Base-by-base conservation (phyloP, 2,888 invertebrate species). In the Thysanoteuthis rhombus region DNA sequence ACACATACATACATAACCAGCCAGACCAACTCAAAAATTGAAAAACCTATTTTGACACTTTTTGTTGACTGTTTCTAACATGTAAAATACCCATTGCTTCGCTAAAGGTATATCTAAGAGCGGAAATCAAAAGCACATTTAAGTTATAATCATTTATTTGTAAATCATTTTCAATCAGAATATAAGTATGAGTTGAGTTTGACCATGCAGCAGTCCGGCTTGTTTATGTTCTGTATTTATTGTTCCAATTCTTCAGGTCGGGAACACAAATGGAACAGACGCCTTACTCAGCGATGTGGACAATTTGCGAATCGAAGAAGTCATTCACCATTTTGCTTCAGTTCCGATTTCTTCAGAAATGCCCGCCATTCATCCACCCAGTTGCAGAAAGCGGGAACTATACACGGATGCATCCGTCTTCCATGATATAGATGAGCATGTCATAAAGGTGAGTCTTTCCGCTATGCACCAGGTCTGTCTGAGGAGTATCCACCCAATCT, bases 351-450 rank as follows among this genome's bases (percentile, higher is more conserved):
- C 95, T 22, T 94, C 95, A 4, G 95, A 95, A 89, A 95, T 95
- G 38, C 96, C 96, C 5, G 93, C 95, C 28, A 96, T 96, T 8
- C 95, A 95, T 45, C 96, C 97, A 38, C 97, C 97, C 10, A 94
- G 95, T 32, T 96, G 96, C 93, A 94, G 96, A 45, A 97, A 97
- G 94, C 94, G 95, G n/a, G 96, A 97, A 45, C 95, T 97, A 39
- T 96, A 96, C 95, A 94, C 95, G 25, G 96, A 97, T 94, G 95
- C 95, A 12, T 94, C 95, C 42, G 96, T 97, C 92, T 97, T 97
- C 94, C 94, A 96, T 47, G 96, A 96, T 39, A 95, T 97, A 22
- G 97, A 97, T 94, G 96, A 97, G 90, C 96, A 96, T 93, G 97
- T 97, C 47, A 96, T 97, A 92, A 95, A 96, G 95, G 96, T 97